Evolutionary conservation across 2,888 invertebrate genomes (phyloP), one percentile per base, ranked within the genome.

Genomic region (Parnassius mnemosyne): DNA sequence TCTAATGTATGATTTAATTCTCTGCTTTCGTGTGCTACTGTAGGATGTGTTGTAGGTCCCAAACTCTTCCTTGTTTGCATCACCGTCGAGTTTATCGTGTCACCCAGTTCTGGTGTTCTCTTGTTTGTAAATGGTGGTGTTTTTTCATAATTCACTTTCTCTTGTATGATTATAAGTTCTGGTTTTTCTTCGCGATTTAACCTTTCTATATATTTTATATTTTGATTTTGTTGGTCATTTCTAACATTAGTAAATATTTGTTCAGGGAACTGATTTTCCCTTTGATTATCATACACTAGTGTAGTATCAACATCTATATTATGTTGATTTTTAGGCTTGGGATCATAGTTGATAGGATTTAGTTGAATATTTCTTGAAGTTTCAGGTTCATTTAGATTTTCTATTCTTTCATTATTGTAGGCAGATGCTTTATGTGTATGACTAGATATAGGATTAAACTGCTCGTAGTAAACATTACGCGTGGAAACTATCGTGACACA

Each of bases 51-150:
- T 7, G 10, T 49, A 42, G 57, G 42, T 9, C 46, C 16, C 13
- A 13, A 49, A 57, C 10, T 57, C 16, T 62, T 41, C 13, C 16
- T 51, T 55, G 13, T 43, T 51, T 47, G 53, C 41, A 13, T 10
- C 11, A 43, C 46, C 9, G 44, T 53, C 10, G 41, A 12, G 7
- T 13, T 11, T 3, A n/a, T 13, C 12, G 46, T 56, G 34, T 50
- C 12, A 25, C 50, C 43, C 11, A 43, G 34, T 12, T 58, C 57
- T 10, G 49, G 53, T 44, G 20, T 16, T 2, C 16, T 47, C 16
- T 53, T 34, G 16, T 62, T 62, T 2, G 62, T 62, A 12, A 58
- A 62, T 5, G 57, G 57, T 1, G 46, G 52, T 34, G 43, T 34
- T 25, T 25, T 11, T 10, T 57, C 7, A 12, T 50, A 13, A 43